Percentiles rank a stretch among this genome's conserved stretches.
Evolutionary conservation across 2,797 vertebrate genomes (phyloP).

Genomic region (Remorina albescens): DNA sequence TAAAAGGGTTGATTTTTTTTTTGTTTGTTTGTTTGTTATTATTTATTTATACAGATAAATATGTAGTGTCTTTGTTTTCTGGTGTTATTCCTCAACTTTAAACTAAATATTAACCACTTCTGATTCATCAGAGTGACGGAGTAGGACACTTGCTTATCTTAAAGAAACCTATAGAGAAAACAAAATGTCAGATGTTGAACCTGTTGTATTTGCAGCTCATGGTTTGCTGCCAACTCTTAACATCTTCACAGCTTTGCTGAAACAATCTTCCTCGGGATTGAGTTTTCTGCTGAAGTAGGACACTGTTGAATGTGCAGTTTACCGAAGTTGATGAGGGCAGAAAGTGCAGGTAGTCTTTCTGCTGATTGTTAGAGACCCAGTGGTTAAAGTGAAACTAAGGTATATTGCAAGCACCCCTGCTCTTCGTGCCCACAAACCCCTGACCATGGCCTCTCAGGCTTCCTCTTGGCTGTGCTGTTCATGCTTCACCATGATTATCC

Average conservation of each 20-base stretch:
- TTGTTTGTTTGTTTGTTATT: no score
- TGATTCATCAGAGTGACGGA: background rate
- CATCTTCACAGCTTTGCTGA: background rate
- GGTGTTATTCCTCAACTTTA: background rate
- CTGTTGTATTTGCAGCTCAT: slow-evolving; percentile 21
- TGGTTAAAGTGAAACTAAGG: background rate
- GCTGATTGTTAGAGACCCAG: background rate
- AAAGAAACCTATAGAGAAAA: background rate
- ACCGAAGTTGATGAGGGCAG: background rate
- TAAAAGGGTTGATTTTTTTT: background rate
- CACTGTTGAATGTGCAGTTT: background rate
- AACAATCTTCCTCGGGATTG: slow-evolving; percentile 15
- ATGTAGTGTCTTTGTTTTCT: no score
- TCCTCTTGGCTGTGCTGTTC: background rate
- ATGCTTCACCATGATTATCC: background rate
- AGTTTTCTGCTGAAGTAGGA: background rate
- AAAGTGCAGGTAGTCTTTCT: background rate
- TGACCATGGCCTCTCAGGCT: background rate
- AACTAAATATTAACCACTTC: background rate
- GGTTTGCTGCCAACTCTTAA: background rate
- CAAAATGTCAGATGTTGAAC: slow-evolving; percentile 1
- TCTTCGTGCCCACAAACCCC: background rate
- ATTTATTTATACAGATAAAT: no score
- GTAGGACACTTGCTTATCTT: background rate
- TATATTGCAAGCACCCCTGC: background rate